Percentiles rank a stretch among this genome's conserved stretches.
phyloP scores from a whole-genome alignment of 2,888 invertebrate genomes.

The Ryuthela nishihirai region DNA sequence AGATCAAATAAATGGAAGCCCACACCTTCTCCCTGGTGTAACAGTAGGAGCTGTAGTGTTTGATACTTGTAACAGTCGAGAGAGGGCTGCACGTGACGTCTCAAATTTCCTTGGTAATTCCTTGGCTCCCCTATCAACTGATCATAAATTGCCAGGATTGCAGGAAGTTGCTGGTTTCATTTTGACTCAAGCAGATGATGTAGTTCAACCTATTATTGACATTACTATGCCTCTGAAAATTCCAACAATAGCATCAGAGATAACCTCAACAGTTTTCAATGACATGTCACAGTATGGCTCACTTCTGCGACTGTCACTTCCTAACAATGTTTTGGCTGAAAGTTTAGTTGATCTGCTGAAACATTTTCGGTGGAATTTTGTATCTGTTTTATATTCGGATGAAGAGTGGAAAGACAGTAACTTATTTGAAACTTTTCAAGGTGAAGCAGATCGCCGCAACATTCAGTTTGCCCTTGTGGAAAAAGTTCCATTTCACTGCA shows the following conservation, averaged over 20 bases:
- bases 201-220: conserved; percentile 38
- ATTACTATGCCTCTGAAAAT: conserved; percentile 39
- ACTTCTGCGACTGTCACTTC: conserved; percentile 44
- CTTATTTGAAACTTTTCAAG: conserved; percentile 22
- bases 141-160: conserved; percentile 27
- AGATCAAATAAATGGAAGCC: conserved; percentile 43
- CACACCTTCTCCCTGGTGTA: conserved; percentile 43
- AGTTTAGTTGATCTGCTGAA: conserved; percentile 49
- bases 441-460: conserved; percentile 12
- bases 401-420: conserved; percentile 36
- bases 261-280: conserved; percentile 44
- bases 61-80: conserved; percentile 46
- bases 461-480: conserved; percentile 25
- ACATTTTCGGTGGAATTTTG: conserved; percentile 51
- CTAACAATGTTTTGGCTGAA: conserved; percentile 44
- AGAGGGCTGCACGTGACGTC: conserved; percentile 39
- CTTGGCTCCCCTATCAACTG: conserved; percentile 12
- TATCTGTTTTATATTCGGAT: conserved; percentile 50
- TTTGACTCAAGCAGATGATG: conserved; percentile 24
- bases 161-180: conserved; percentile 34
- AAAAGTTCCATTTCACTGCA: conserved; percentile 9
- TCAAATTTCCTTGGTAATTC: conserved; percentile 41
- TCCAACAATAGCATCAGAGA: conserved; percentile 31
- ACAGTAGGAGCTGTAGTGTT: conserved; percentile 45
- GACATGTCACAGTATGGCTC: conserved; percentile 43